Evolutionary conservation across 2,888 invertebrate genomes (phyloP).

Genomic region (Cepaea hortensis): DNA sequence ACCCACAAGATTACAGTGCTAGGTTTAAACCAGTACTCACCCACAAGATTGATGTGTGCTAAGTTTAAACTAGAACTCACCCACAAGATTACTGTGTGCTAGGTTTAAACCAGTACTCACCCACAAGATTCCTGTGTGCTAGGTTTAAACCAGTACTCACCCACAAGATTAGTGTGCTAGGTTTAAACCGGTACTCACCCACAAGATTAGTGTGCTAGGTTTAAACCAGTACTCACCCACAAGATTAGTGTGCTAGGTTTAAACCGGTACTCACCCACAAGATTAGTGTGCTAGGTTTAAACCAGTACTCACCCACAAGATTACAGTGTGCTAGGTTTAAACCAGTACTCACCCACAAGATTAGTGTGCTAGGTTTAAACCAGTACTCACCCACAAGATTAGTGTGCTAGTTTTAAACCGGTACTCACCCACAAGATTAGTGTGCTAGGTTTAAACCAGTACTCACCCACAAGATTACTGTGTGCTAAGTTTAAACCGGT

Average conservation of each 20-base stretch:
- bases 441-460: slow-evolving; percentile 72
- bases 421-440: slow-evolving; percentile 73
- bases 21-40: no score
- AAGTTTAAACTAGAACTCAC: slow-evolving; percentile 58
- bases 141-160: no score
- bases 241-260: no score
- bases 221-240: slow-evolving; percentile 55
- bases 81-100: slow-evolving; percentile 74
- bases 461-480: background rate
- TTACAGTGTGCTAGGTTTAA: slow-evolving; percentile 74
- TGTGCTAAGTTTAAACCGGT: no score
- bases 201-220: slow-evolving; percentile 75
- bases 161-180: background rate
- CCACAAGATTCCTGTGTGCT: no score
- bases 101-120: slow-evolving; percentile 64
- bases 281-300: background rate
- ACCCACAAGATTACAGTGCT: no score
- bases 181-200: slow-evolving; percentile 62
- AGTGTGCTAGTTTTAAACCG: background rate
- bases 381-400: no score
- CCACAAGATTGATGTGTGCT: no score
- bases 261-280: no score
- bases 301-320: slow-evolving; percentile 71
- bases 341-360: slow-evolving; percentile 38
- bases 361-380: no score